These are phyloP conservation scores for Coenobita brevimanus DNA, from an alignment of 1,140 invertebrate genomes.

Conservation along the genomic window DNA sequence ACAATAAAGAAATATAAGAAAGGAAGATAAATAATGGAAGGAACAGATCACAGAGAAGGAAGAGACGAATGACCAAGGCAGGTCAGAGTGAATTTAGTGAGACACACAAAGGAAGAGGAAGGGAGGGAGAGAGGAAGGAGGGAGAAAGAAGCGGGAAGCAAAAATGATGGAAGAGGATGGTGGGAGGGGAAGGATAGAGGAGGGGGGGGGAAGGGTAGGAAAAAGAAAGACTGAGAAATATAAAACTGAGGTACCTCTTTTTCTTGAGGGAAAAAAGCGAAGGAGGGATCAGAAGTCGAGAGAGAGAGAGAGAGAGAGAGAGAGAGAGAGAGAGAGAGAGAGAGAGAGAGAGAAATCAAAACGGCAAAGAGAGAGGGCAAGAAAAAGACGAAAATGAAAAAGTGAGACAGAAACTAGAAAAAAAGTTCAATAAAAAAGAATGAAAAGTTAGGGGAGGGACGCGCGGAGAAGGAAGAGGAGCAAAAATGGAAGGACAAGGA, in stretches of 20 bases:
- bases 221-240: conserved; percentile 39
- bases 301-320: background rate
- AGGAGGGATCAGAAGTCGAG: background rate
- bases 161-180: background rate
- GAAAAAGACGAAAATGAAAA: background rate
- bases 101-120: background rate
- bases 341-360: too few species aligned
- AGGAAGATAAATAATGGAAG: background rate
- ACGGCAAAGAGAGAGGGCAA: too few species aligned
- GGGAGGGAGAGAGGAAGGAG: background rate
- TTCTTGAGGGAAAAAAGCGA: background rate
- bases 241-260: too few species aligned
- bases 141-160: background rate
- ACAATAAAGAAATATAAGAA: background rate
- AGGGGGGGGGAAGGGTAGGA: background rate
- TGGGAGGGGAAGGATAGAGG: background rate
- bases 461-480: too few species aligned
- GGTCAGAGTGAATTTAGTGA: background rate
- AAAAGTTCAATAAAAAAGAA: background rate
- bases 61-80: background rate
- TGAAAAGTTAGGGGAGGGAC: background rate
- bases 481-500: background rate
- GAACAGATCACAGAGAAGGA: background rate
- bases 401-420: background rate
- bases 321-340: background rate